Conservation (phyloP, 2,888 invertebrate genomes). For the Spilosoma lubricipeda region DNA sequence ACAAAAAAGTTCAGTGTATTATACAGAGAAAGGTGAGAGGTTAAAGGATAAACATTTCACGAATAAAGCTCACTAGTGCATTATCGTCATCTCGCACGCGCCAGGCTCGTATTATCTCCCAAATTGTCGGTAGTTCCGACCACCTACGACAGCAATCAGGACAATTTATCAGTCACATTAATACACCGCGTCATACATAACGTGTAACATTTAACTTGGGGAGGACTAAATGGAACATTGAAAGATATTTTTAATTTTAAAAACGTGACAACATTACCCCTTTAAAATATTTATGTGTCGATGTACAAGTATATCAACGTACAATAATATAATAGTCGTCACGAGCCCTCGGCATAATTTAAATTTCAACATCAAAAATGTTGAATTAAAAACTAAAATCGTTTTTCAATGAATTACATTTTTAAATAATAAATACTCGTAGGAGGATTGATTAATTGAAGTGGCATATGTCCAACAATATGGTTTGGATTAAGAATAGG, state of each 20-base stretch:
- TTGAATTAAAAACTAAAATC: too few relatives aligned
- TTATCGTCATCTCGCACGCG: constrained; percentile 59
- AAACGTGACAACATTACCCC: constrained; percentile 56
- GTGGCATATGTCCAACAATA: too few relatives aligned
- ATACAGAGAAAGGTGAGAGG: neutral
- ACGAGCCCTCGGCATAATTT: neutral
- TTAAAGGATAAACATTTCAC: constrained; percentile 1
- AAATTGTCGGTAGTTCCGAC: constrained; percentile 71
- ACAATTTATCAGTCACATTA: constrained; percentile 72
- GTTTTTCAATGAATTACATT: neutral
- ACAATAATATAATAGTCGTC: neutral
- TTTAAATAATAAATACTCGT: neutral
- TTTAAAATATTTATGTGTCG: constrained; percentile 13
- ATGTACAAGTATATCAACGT: neutral
- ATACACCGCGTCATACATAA: constrained; percentile 36
- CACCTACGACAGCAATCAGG: constrained; percentile 73
- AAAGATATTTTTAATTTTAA: constrained; percentile 50
- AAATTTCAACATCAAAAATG: too few relatives aligned
- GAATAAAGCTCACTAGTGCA: constrained; percentile 7
- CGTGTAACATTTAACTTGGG: constrained; percentile 44
- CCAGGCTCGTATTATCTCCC: constrained; percentile 41
- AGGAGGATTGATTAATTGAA: neutral
- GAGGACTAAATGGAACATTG: constrained; percentile 34
- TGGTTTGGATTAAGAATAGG: too few relatives aligned
- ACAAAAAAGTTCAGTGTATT: neutral